Percentiles rank a stretch among this genome's conserved stretches.
phyloP scores from a whole-genome alignment of 2,113 vertebrate species.

The Haliaeetus leucogaster region DNA sequence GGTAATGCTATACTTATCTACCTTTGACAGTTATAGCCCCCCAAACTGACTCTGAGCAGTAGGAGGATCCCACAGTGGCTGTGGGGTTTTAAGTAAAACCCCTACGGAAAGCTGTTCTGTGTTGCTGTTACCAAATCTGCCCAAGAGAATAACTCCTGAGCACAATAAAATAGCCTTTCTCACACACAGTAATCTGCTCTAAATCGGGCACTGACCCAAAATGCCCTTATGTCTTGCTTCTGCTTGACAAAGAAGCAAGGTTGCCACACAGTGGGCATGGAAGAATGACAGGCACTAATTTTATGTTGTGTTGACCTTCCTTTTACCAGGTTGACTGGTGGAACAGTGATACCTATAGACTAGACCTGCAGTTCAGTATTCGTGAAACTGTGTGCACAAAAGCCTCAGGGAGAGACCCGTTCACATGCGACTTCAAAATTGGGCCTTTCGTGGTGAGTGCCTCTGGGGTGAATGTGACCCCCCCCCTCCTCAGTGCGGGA shows the following conservation, averaged over 20 bases:
- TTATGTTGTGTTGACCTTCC: background rate
- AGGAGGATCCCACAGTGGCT: background rate
- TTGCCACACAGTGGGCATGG: background rate
- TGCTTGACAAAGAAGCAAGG: background rate
- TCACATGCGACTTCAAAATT: constrained; percentile 44
- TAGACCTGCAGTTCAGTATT: constrained; percentile 60
- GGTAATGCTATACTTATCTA: background rate
- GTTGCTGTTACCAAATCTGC: background rate
- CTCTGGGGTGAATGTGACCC: background rate
- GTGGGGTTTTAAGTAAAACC: background rate
- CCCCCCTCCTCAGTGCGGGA: accelerated
- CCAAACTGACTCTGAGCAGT: accelerated
- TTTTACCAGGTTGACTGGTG: constrained; percentile 35
- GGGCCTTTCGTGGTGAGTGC: constrained; percentile 43
- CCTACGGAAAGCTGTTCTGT: background rate
- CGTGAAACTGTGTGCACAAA: constrained; percentile 56
- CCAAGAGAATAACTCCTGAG: background rate
- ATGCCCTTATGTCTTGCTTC: background rate
- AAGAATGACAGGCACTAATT: too few species aligned
- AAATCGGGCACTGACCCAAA: background rate
- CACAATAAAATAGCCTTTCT: background rate
- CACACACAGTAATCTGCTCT: background rate
- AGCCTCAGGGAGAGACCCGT: background rate
- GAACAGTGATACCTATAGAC: background rate
- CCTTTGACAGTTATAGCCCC: background rate